Conservation (phyloP, 2,797 vertebrate genomes). For the Vireo griseus region DNA sequence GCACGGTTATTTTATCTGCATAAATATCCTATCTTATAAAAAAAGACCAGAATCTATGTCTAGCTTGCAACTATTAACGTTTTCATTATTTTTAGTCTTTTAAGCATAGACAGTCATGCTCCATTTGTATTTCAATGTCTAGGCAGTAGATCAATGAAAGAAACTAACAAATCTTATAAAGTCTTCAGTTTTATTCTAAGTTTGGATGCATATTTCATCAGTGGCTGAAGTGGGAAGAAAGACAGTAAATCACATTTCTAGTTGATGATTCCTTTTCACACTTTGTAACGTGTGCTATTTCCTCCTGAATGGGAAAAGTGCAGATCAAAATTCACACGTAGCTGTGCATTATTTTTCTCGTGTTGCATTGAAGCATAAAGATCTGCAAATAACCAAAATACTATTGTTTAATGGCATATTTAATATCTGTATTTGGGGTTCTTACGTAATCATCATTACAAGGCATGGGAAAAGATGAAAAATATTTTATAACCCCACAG, state of each 20-base stretch:
- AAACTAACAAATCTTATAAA: neutral
- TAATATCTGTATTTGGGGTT: neutral
- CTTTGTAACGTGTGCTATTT: neutral
- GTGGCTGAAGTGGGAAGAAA: neutral
- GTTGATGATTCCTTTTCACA: neutral
- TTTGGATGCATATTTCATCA: neutral
- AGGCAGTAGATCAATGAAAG: neutral
- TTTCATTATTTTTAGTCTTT: neutral
- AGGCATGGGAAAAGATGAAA: neutral
- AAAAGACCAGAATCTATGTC: neutral
- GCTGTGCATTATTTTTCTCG: neutral
- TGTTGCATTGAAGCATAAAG: neutral
- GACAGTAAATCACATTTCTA: neutral
- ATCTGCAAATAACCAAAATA: neutral
- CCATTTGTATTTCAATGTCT: neutral
- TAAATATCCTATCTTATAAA: neutral
- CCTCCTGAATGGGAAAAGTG: neutral
- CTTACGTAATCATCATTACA: neutral
- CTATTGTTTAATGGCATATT: neutral
- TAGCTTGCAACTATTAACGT: neutral
- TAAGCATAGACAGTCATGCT: neutral
- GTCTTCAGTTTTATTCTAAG: neutral
- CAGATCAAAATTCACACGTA: neutral
- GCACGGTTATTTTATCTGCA: neutral
- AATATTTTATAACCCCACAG: neutral